Percentiles rank a stretch among this genome's conserved stretches.
These are phyloP conservation scores for Dryoscopus gambensis DNA, from an alignment of 2,113 vertebrate species.

Conservation along the genomic window DNA sequence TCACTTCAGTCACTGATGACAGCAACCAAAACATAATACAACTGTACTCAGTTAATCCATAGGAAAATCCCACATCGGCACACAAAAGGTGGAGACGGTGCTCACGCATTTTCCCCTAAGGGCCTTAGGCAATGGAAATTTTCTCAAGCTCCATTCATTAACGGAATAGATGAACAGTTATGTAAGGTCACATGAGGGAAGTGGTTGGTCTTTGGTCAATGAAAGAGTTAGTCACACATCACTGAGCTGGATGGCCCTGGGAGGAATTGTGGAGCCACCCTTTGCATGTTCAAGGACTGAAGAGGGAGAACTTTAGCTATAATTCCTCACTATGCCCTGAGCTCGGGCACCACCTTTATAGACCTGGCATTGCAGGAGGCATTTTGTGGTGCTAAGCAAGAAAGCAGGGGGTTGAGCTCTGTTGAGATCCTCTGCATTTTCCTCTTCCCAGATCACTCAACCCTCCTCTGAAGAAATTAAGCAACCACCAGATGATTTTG, in stretches of 20 bases:
- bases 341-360: not conserved
- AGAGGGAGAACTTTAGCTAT: not conserved
- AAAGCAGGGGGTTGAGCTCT: not conserved
- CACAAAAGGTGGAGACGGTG: not conserved
- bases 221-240: conserved; percentile 36
- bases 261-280: not conserved
- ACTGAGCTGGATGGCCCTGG: not conserved
- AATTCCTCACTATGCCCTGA: not conserved
- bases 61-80: conserved; percentile 33
- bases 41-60: conserved; percentile 37
- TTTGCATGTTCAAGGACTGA: conserved; percentile 7
- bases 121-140: conserved; percentile 55
- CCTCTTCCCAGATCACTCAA: not conserved
- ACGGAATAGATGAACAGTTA: conserved; percentile 32
- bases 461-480: not conserved
- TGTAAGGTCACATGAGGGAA: not conserved
- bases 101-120: not conserved
- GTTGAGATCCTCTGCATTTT: not conserved
- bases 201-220: not conserved
- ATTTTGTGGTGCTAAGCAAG: not conserved
- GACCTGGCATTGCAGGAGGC: not conserved
- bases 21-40: conserved; percentile 5
- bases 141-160: conserved; percentile 60
- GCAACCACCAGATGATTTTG: not conserved
- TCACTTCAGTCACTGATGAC: not conserved